Conservation (phyloP, 1,140 invertebrate species). For the Achatina immaculata region DNA sequence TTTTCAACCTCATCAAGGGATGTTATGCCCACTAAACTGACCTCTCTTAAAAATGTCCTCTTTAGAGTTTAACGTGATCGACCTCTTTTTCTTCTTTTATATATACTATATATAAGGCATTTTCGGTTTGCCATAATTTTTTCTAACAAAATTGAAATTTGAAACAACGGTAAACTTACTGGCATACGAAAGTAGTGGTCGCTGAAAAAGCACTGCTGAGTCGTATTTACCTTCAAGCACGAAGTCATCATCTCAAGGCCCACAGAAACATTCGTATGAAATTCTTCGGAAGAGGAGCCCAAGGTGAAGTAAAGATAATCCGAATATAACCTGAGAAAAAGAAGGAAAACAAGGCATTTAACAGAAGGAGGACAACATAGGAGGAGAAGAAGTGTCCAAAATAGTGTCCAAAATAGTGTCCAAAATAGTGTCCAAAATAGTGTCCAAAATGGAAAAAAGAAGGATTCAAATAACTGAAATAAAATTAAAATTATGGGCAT, state of each 20-base stretch:
- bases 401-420: no score
- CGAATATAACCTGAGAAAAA: constrained; percentile 51
- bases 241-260: constrained; percentile 46
- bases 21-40: no score
- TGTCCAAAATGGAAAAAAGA: no score
- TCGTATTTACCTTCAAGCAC: constrained; percentile 46
- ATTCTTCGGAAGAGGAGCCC: constrained; percentile 50
- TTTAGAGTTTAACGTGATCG: no score
- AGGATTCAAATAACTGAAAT: no score
- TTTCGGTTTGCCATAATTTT: neutral
- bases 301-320: constrained; percentile 57
- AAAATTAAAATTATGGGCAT: no score
- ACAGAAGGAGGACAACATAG: no score
- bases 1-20: no score
- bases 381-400: no score
- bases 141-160: neutral
- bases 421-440: no score
- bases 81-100: no score
- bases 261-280: constrained; percentile 43
- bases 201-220: constrained; percentile 52
- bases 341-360: constrained; percentile 16
- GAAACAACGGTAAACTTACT: constrained; percentile 29
- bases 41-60: no score
- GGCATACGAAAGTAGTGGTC: constrained; percentile 43
- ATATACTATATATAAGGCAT: neutral